Base-by-base conservation (phyloP, 2,797 vertebrate species). In the Sebastes paucispinis region DNA sequence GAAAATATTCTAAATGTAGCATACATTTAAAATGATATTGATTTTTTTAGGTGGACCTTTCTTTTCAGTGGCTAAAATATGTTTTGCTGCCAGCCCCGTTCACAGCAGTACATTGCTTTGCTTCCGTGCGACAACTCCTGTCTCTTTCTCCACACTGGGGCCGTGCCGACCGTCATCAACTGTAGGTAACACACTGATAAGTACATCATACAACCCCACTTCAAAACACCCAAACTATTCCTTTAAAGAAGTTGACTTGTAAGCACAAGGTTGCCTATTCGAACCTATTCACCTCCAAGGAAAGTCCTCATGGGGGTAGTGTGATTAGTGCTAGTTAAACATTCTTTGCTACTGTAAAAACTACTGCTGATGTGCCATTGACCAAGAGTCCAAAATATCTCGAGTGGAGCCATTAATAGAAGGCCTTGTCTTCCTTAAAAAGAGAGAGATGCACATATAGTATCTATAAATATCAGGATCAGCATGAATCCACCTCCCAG, bases 381-480 rank as follows among this genome's bases (percentile, higher is more conserved):
- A 75, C 64, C 47, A 63, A 4, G 24, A 50, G 29, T 34, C 62
- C 60, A 66, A 59, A 70, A 65, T 29, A 55, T 73, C 66, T 73
- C 58, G 67, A 78, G 11, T 36, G 63, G 25, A 78, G 70, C 60
- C 22, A 43, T 70, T 36, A 72, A 76, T 58, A 65, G 24, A 55
- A 66, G 54, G 6, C 32, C 32, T 34, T 69, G 43, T 72, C 52
- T 80, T 31, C 69, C 69, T 73, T 34, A 36, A 36, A 54, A 62
- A 67, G 60, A 20, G 14, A 64, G 55, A 75, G 27, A 18, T 43
- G 70, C 75, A 70, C 29, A 52, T 58, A 63, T 52, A 73, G 29
- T 70, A 73, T 73, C 72, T 81, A 29, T 63, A 77, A 87, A 85
- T 69, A 84, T 75, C 36, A 72, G 55, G 47, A 87, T 87, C 73